Evolutionary conservation across 2,113 vertebrate genomes (phyloP).

Genomic region (Piaya cayana): DNA sequence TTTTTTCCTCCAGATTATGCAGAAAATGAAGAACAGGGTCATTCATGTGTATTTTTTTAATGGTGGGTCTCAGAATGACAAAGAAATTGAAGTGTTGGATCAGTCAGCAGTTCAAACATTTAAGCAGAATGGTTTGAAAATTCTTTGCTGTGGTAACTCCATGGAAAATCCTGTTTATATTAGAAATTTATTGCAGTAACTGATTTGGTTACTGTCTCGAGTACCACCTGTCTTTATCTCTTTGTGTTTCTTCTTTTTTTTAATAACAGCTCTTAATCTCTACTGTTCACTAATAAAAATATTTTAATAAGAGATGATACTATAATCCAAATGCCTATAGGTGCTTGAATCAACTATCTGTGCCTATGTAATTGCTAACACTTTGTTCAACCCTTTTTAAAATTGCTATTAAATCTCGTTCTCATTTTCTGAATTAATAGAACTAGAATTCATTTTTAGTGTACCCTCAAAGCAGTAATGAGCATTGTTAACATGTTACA

Average conservation of each 20-base stretch:
- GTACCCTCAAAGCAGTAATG: conserved; percentile 41
- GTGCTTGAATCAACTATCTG: conserved; percentile 31
- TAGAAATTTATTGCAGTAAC: not conserved
- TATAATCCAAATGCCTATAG: conserved; percentile 39
- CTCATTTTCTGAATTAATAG: conserved; percentile 57
- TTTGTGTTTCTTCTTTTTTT: not conserved
- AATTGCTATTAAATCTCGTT: conserved; percentile 49
- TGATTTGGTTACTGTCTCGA: not conserved
- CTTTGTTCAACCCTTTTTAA: conserved; percentile 40
- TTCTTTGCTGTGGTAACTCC: not conserved
- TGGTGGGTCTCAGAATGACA: conserved; percentile 12
- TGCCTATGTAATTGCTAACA: conserved; percentile 44
- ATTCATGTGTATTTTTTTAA: conserved; percentile 59
- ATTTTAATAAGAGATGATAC: conserved; percentile 36
- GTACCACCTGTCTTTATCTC: not conserved
- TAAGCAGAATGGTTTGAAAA: conserved; percentile 23
- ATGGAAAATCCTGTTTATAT: not conserved
- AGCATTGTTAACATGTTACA: conserved; percentile 53
- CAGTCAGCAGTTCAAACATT: not conserved
- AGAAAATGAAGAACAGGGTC: not conserved
- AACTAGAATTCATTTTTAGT: conserved; percentile 61
- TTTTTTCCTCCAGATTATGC: not conserved
- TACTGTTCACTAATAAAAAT: conserved; percentile 42
- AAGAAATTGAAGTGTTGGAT: conserved; percentile 34
- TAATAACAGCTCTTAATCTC: conserved; percentile 25